phyloP scores from a whole-genome alignment of 2,113 vertebrate genomes.

The Dinomys branickii region DNA sequence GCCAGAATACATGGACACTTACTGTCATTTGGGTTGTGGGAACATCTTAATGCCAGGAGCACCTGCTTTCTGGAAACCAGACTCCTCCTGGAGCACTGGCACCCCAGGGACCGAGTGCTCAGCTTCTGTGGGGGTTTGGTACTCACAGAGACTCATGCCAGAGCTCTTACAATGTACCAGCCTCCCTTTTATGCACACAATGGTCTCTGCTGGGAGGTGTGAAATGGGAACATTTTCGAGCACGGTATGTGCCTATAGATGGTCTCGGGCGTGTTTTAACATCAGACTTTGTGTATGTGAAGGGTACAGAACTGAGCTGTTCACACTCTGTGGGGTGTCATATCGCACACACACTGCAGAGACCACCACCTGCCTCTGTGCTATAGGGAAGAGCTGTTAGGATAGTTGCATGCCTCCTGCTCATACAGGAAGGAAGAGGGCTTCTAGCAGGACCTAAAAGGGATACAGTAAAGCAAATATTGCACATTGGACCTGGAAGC shows the following conservation, averaged over 20 bases:
- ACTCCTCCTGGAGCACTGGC: not conserved
- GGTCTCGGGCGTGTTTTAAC: slow-evolving; percentile 57
- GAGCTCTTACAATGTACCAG: not conserved
- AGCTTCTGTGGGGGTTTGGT: not conserved
- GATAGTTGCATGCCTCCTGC: not conserved
- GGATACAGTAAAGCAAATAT: not conserved
- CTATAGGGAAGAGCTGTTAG: not conserved
- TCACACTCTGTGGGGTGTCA: not conserved
- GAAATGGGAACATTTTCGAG: not conserved
- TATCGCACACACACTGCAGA: not conserved
- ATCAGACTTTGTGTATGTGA: not conserved
- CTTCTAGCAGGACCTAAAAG: not conserved
- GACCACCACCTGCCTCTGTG: not conserved
- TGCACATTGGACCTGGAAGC: not conserved
- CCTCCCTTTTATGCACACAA: not conserved
- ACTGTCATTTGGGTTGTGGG: slow-evolving; percentile 15
- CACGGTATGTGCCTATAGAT: not conserved
- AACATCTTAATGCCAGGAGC: slow-evolving; percentile 46
- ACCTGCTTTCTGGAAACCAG: not conserved
- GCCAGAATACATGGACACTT: slow-evolving; percentile 6
- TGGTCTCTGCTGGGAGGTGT: not conserved
- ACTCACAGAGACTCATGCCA: not conserved
- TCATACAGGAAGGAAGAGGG: not conserved
- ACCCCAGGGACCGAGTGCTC: not conserved
- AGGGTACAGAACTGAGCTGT: not conserved